These are phyloP conservation scores for Lacanobia wlatinum DNA, from an alignment of 2,888 invertebrate species.

Conservation along the genomic window DNA sequence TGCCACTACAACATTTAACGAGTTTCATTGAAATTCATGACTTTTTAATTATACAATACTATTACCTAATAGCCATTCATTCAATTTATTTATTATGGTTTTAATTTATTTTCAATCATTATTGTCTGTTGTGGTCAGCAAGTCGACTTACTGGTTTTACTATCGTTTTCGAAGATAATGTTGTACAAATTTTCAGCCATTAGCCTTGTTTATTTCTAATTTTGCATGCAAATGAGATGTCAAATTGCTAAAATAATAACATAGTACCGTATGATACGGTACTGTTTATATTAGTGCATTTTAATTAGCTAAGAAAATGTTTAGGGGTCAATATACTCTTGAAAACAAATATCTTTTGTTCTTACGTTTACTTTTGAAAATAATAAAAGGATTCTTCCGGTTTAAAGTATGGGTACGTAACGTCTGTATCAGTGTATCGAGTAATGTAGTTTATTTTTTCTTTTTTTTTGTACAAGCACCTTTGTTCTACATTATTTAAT, in stretches of 20 bases:
- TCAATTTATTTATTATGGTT: conserved; percentile 6
- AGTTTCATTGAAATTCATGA: conserved; percentile 5
- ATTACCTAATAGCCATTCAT: conserved; percentile 1
- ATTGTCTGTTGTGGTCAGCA: background rate
- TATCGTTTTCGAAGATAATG: background rate
- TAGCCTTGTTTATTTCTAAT: conserved; percentile 1
- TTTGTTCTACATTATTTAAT: conserved; percentile 9
- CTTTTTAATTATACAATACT: background rate
- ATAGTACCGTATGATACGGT: background rate
- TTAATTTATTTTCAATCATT: conserved; percentile 5
- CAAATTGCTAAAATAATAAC: background rate
- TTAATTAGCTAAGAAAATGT: background rate
- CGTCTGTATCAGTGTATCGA: too few relatives aligned
- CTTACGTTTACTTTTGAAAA: conserved; percentile 1
- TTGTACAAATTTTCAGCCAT: too few relatives aligned
- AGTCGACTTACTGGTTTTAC: background rate
- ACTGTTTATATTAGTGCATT: background rate
- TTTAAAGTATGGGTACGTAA: too few relatives aligned
- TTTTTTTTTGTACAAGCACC: background rate
- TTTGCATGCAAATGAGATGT: background rate
- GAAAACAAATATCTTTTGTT: conserved; percentile 12
- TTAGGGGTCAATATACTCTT: conserved; percentile 4
- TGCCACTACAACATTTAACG: background rate
- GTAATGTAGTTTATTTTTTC: background rate
- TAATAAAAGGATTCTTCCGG: background rate